These are phyloP conservation scores for Tenebrosternarchus preto DNA, from an alignment of 2,113 vertebrate genomes.

Conservation along the genomic window DNA sequence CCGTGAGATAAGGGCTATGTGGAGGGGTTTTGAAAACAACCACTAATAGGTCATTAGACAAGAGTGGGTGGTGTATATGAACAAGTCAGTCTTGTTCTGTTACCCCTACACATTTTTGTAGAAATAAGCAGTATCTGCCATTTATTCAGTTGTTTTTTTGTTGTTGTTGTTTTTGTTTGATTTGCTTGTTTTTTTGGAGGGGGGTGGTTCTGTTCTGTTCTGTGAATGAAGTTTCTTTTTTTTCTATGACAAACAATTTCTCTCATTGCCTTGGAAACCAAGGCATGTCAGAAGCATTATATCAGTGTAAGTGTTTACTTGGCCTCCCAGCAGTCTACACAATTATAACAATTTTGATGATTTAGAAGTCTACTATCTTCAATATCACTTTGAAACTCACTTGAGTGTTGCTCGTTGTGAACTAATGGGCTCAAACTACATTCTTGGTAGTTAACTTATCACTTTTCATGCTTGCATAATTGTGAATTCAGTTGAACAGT, in stretches of 20 bases:
- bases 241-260: slow-evolving; percentile 79
- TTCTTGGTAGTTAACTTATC: slow-evolving; percentile 49
- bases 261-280: slow-evolving; percentile 45
- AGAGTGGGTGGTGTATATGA: slow-evolving; percentile 6
- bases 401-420: not conserved
- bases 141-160: slow-evolving; percentile 82
- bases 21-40: not conserved
- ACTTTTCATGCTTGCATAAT: not conserved
- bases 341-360: slow-evolving; percentile 26
- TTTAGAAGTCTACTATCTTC: slow-evolving; percentile 12
- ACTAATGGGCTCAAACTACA: slow-evolving; percentile 26
- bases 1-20: slow-evolving; percentile 11
- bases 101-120: slow-evolving; percentile 27
- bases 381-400: slow-evolving; percentile 9
- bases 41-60: not conserved
- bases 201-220: too few species aligned
- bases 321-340: slow-evolving; percentile 11
- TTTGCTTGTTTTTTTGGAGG: too few species aligned
- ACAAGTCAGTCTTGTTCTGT: slow-evolving; percentile 7
- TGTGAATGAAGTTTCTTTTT: slow-evolving; percentile 89
- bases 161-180: too few species aligned
- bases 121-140: slow-evolving; percentile 91
- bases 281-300: slow-evolving; percentile 40
- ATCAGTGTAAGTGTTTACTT: slow-evolving; percentile 37
- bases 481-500: slow-evolving; percentile 26